Evolutionary conservation across 2,888 invertebrate species (phyloP), one percentile per base, ranked within the genome.

Genomic region (Agriotes lineatus): DNA sequence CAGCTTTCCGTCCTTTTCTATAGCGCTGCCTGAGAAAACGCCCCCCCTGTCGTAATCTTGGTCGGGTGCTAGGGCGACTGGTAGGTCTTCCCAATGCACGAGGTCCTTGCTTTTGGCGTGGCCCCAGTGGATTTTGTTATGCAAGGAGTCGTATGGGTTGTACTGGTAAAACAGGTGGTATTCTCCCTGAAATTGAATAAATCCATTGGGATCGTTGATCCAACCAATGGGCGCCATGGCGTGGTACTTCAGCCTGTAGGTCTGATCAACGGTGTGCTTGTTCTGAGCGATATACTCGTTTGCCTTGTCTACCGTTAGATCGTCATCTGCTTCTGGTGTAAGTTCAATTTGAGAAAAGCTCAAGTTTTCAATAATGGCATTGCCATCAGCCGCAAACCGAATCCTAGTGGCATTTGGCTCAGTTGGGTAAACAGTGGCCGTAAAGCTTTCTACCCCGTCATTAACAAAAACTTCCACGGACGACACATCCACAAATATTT

Each of bases 181-280:
- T 7, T 45, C 18, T 2, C 45, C 45, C 9, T 19, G 1, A 10
- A 45, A 45, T 7, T 19, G 20, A 20, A 45, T 10, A 0, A 45
- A 9, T 10, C 45, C 45, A 20, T 45, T 45, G 4, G 45, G 45
- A 9, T 45, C 45, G n/a, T 45, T 45, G 3, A 45, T 45, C 45
- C 45, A 45, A n/a, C 45, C 45, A 45, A 19, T 20, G 1, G 45
- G 19, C 10, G 45, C 19, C n/a, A 19, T 19, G 10, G 20, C 10
- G n/a, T 45, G 45, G 9, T 45, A 45, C 1, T 20, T 45, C 7
- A 39, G 6, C 14, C 39, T 4, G 14, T 39, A 39, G 6, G 39
- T 39, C 14, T 39, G 39, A 12, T 39, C 6, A 39, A 39, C 12
- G 2, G 5, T 39, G 2, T 12, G 12, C 14, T 39, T 39, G 39